phyloP scores from a whole-genome alignment of 2,113 vertebrate species.

The Machaerirhynchus nigripectus region DNA sequence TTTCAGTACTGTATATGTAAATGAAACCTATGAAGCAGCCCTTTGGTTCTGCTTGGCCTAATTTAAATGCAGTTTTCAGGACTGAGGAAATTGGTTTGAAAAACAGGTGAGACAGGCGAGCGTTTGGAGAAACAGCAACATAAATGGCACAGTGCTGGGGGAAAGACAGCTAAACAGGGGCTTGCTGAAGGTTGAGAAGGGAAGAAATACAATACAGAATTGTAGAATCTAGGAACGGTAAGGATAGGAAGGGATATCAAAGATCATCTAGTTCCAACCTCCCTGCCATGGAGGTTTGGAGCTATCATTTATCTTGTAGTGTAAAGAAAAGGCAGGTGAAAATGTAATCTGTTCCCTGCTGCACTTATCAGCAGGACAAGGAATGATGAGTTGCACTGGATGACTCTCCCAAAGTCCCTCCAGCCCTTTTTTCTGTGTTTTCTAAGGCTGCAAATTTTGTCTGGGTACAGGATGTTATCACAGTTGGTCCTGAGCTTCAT shows the following conservation, averaged over 20 bases:
- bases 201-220: background rate
- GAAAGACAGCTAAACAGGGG: background rate
- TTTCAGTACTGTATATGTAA: background rate
- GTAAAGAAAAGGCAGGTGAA: background rate
- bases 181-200: background rate
- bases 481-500: background rate
- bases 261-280: background rate
- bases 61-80: background rate
- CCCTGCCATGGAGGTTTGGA: background rate
- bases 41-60: background rate
- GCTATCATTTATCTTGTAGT: background rate
- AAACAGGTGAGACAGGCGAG: background rate
- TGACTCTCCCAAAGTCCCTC: background rate
- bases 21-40: background rate
- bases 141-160: accelerated
- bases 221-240: background rate
- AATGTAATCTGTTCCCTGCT: background rate
- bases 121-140: background rate
- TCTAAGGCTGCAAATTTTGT: background rate
- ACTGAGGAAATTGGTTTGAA: background rate
- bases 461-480: background rate
- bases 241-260: background rate
- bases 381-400: background rate
- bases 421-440: background rate
- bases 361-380: background rate